Evolutionary conservation across 35 echinoderm and acorn worm species (phyloP), one percentile per base, ranked within the genome.

Genomic region (Lytechinus pictus): DNA sequence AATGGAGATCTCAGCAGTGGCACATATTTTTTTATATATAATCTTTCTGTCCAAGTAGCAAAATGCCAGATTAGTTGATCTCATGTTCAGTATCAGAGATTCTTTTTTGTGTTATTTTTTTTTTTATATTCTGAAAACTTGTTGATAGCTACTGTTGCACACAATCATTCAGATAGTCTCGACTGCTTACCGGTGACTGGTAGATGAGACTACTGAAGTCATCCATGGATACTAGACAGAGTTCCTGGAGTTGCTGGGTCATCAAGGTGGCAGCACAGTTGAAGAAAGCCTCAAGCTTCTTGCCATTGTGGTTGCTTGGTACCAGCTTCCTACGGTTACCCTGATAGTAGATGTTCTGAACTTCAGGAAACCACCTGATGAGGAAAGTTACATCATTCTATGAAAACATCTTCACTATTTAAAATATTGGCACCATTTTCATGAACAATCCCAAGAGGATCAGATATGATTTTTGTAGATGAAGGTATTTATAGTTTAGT

Each of bases 321-420:
- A 99, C 98, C 24, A 96, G 98, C 66, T 99, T 99, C 52, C 97
- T 92, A 52, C 98, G 92, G 95, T 99, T 99, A 21, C 98, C 98
- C 94, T 99, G 98, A 86, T 98, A 99, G 57, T 99, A 99, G 94
- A 99, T 99, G 57, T 99, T 99, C 95, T 99, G 98, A 9, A 99
- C 98, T 86, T 99, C 98, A 27, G 98, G 98, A 91, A 99, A 99
- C 98, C 98, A 99, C 94, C 98, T 99, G 55, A 54, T 19, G 9
- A 86, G 4, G 44, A 56, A 95, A 96, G n/a, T 0, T 12, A 57
- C 54, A 94, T 79, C 19, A 79, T 79, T 79, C 66, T 79, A 19
- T 53, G 54, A 91, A 91, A 16, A 44, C 44, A 27, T 79, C n/a
- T 24, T 24, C 14, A 79, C 66, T 6, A 79, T 5, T 16, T 44